A percentile compares a stretch with the other conserved stretches of the same genome.
Evolutionary conservation across 1,140 invertebrate genomes (phyloP).

Genomic region (Drosophila sucinea): DNA sequence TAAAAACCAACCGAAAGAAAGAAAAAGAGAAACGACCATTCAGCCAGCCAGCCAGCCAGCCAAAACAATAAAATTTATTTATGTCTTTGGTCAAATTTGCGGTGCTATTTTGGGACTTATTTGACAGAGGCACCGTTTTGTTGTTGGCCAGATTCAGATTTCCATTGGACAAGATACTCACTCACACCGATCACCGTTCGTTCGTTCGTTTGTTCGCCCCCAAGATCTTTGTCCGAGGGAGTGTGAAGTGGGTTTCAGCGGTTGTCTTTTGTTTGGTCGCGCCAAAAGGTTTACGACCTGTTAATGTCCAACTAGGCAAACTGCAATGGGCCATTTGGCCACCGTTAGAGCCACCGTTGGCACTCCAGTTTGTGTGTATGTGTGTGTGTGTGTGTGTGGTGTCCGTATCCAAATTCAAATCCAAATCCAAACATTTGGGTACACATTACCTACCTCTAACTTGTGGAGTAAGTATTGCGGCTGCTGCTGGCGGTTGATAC

Average conservation of each 20-base stretch:
- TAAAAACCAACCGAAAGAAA: conserved; percentile 23
- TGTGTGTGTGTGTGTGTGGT: too few species aligned
- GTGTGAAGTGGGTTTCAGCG: conserved; percentile 69
- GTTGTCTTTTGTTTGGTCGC: conserved; percentile 75
- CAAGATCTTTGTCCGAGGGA: not conserved
- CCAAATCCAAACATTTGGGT: conserved; percentile 18
- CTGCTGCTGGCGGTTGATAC: conserved; percentile 59
- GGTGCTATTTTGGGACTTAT: conserved; percentile 77
- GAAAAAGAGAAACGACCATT: conserved; percentile 2
- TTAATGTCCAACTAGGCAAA: conserved; percentile 79
- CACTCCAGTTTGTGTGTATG: too few species aligned
- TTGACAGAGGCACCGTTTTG: conserved; percentile 78
- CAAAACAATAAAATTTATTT: conserved; percentile 81
- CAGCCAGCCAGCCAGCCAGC: conserved; percentile 27
- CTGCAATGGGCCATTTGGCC: conserved; percentile 52
- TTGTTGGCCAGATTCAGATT: conserved; percentile 65
- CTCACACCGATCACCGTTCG: not conserved
- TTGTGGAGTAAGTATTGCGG: conserved; percentile 6
- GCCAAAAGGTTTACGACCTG: conserved; percentile 81
- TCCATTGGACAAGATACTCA: conserved; percentile 29
- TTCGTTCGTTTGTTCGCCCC: not conserved
- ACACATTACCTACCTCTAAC: conserved; percentile 11
- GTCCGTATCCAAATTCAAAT: not conserved
- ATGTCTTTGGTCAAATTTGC: conserved; percentile 79
- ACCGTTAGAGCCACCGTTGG: conserved; percentile 39